Percentiles rank a stretch among this genome's conserved stretches.
These are phyloP conservation scores for Rosalia funebris DNA, from an alignment of 2,888 invertebrate genomes.

Conservation along the genomic window DNA sequence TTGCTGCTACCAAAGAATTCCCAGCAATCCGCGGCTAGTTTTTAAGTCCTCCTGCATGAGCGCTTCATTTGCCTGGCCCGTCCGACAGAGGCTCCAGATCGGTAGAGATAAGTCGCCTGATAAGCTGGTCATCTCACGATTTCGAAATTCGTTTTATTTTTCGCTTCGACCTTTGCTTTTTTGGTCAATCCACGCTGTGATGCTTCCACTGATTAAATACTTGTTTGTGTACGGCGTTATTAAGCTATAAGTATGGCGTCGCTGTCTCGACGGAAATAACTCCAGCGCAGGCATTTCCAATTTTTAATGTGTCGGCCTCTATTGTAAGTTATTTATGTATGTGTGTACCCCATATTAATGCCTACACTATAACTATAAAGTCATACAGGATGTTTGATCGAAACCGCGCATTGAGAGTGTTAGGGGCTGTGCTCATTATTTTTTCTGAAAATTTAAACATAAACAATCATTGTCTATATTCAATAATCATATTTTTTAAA, in stretches of 20 bases:
- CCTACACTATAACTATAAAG: too few relatives aligned
- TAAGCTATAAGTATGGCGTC: slow-evolving; percentile 14
- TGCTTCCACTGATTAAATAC: slow-evolving; percentile 33
- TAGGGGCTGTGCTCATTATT: too few relatives aligned
- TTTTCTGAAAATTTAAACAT: too few relatives aligned
- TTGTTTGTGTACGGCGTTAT: slow-evolving; percentile 24
- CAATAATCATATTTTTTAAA: too few relatives aligned
- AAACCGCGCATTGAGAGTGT: too few relatives aligned
- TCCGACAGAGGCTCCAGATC: slow-evolving; percentile 41
- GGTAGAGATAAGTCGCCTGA: slow-evolving; percentile 48
- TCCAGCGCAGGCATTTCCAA: slow-evolving; percentile 9
- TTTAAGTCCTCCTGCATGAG: slow-evolving; percentile 37
- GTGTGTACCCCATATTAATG: neutral
- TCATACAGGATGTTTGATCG: too few relatives aligned
- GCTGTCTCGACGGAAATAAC: neutral
- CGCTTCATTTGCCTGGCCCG: slow-evolving; percentile 42
- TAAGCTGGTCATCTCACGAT: slow-evolving; percentile 53
- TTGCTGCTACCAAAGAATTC: slow-evolving; percentile 24
- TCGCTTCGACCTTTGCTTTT: slow-evolving; percentile 28
- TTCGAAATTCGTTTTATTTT: slow-evolving; percentile 40
- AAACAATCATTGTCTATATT: too few relatives aligned
- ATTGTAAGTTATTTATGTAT: slow-evolving; percentile 4
- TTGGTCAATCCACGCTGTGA: slow-evolving; percentile 30
- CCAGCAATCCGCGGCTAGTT: slow-evolving; percentile 21
- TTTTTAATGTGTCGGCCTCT: slow-evolving; percentile 1